Conservation (phyloP, 1,140 invertebrate genomes). For the Drosophila nigromelanica region DNA sequence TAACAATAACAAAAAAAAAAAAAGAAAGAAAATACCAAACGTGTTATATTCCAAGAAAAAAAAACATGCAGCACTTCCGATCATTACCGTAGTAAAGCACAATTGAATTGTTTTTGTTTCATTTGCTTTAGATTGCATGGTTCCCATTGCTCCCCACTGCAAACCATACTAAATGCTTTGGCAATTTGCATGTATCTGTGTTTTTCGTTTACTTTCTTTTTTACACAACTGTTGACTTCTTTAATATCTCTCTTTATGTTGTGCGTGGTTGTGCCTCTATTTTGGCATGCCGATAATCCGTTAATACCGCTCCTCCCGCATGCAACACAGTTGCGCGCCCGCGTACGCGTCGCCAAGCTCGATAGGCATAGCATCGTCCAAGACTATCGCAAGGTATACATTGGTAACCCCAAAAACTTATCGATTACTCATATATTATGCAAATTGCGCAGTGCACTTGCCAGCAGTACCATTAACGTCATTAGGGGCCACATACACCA, state of each 20-base stretch:
- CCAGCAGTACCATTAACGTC: neutral
- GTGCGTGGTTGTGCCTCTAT: conserved; percentile 14
- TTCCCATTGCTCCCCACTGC: neutral
- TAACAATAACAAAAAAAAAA: conserved; percentile 25
- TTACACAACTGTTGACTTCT: conserved; percentile 38
- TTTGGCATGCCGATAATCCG: conserved; percentile 46
- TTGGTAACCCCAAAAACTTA: conserved; percentile 12
- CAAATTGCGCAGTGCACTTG: conserved; percentile 1
- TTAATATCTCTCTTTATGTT: conserved; percentile 22
- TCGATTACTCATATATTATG: neutral
- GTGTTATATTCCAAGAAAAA: neutral
- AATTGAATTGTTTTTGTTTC: conserved; percentile 7
- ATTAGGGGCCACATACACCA: conserved; percentile 7
- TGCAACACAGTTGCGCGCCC: conserved; percentile 59
- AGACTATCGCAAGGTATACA: conserved; percentile 72
- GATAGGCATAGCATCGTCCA: conserved; percentile 61
- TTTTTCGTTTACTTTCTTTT: conserved; percentile 43
- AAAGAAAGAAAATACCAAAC: neutral
- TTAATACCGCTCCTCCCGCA: conserved; percentile 5
- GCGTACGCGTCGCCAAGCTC: conserved; percentile 57
- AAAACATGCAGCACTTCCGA: conserved; percentile 15
- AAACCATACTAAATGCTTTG: conserved; percentile 26
- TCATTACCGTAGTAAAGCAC: conserved; percentile 37
- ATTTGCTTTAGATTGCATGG: conserved; percentile 23
- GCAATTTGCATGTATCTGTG: conserved; percentile 30